Conservation (phyloP, 1,140 invertebrate species). For the Calosoma granatense region DNA sequence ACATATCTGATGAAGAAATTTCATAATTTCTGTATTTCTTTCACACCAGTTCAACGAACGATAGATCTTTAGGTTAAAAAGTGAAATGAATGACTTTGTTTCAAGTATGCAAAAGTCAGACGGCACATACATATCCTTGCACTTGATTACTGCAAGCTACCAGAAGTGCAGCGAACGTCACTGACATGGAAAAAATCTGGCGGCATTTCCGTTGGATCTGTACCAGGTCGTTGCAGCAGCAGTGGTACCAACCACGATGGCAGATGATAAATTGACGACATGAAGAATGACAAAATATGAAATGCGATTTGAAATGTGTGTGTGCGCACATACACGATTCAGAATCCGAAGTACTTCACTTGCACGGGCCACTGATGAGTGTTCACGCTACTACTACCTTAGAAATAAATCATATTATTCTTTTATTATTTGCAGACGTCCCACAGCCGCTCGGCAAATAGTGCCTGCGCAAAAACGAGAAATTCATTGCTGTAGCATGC, state of each 20-base stretch:
- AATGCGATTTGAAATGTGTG: not conserved
- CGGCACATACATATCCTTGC: not conserved
- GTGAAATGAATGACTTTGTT: not conserved
- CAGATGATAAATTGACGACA: not conserved
- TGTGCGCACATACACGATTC: not conserved
- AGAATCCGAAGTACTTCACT: not conserved
- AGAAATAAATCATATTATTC: not conserved
- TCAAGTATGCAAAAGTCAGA: no score
- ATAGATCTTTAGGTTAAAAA: not conserved
- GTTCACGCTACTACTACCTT: not conserved
- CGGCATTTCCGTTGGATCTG: not conserved
- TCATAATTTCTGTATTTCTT: not conserved
- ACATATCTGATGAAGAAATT: not conserved
- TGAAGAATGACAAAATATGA: conserved; percentile 1
- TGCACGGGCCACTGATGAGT: not conserved
- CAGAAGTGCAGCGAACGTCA: not conserved
- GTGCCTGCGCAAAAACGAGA: no score
- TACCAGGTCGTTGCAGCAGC: not conserved
- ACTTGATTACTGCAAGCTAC: not conserved
- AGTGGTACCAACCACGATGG: not conserved
- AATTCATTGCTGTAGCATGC: no score
- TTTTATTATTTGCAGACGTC: not conserved
- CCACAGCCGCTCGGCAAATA: no score
- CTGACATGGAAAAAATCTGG: not conserved
- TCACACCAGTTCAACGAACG: not conserved